These are phyloP conservation scores for Procambarus clarkii DNA, from an alignment of 1,140 invertebrate species.

Conservation along the genomic window DNA sequence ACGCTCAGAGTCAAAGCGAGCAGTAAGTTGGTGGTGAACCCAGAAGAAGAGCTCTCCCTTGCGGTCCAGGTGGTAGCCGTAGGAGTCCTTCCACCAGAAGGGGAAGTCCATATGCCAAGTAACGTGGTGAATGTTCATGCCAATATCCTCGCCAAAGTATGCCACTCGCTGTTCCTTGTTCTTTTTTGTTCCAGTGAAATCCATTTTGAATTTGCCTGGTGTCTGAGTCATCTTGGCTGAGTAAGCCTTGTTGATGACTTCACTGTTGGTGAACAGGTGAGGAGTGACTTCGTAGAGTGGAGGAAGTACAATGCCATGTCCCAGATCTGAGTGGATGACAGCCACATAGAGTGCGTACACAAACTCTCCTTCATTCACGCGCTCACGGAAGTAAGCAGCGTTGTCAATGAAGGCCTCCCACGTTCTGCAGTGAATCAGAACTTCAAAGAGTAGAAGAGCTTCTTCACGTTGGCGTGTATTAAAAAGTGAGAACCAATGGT, in stretches of 20 bases:
- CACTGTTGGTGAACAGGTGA: slow-evolving; percentile 30
- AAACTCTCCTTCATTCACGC: slow-evolving; percentile 15
- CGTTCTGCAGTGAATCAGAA: background rate
- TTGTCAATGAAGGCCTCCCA: background rate
- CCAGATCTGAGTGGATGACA: background rate
- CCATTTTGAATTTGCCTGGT: background rate
- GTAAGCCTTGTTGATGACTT: slow-evolving; percentile 26
- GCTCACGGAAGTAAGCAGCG: slow-evolving; percentile 32
- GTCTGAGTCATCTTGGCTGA: slow-evolving; percentile 24
- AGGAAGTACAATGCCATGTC: background rate
- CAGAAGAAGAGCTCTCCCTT: slow-evolving; percentile 43
- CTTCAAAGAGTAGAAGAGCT: slow-evolving; percentile 18
- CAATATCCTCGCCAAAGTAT: slow-evolving; percentile 29
- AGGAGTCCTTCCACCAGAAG: slow-evolving; percentile 17
- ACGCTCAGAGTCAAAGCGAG: slow-evolving; percentile 16
- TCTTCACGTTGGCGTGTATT: background rate
- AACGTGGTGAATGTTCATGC: slow-evolving; percentile 30
- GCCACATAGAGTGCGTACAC: slow-evolving; percentile 16
- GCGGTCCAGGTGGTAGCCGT: slow-evolving; percentile 2
- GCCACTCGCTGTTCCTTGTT: slow-evolving; percentile 11
- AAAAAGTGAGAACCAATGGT: slow-evolving; percentile 39
- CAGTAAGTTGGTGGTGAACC: slow-evolving; percentile 29
- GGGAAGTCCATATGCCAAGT: slow-evolving; percentile 35
- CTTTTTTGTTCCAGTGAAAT: slow-evolving; percentile 16
- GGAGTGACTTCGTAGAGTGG: slow-evolving; percentile 40